These are phyloP conservation scores for Gymnarchus niloticus DNA, from an alignment of 2,113 vertebrate species.

Conservation along the genomic window DNA sequence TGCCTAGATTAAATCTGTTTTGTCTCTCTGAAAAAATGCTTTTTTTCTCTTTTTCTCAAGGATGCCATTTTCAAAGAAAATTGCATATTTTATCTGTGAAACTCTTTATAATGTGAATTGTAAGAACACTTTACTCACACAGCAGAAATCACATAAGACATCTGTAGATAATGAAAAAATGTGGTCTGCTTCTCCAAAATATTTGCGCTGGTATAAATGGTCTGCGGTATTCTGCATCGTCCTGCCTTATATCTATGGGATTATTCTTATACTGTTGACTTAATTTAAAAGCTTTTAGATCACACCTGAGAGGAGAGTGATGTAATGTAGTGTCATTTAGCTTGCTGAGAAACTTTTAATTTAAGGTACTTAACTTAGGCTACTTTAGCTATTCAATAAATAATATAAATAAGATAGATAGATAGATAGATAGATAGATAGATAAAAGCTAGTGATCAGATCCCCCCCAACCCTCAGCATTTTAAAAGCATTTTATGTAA, in stretches of 20 bases:
- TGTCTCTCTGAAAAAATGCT: not conserved
- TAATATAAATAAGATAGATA: no score
- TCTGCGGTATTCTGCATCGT: no score
- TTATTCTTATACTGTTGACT: no score
- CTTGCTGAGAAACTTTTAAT: not conserved
- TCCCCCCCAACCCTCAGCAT: not conserved
- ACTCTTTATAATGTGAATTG: not conserved
- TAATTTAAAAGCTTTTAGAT: no score
- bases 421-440: not conserved
- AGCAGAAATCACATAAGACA: not conserved
- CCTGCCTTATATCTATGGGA: no score
- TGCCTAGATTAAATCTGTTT: constrained; percentile 38
- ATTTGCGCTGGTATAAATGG: no score
- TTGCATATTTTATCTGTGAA: not conserved
- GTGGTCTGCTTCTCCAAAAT: no score
- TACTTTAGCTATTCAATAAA: not conserved
- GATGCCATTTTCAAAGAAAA: constrained; percentile 9
- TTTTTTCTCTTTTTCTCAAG: not conserved
- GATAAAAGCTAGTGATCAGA: not conserved
- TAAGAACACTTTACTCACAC: not conserved
- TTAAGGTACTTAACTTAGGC: not conserved
- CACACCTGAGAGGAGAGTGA: no score
- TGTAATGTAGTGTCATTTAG: no score
- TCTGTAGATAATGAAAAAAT: not conserved
- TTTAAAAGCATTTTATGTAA: no score